phyloP scores from a whole-genome alignment of 1,140 invertebrate genomes.

The Drosophila repletoides region DNA sequence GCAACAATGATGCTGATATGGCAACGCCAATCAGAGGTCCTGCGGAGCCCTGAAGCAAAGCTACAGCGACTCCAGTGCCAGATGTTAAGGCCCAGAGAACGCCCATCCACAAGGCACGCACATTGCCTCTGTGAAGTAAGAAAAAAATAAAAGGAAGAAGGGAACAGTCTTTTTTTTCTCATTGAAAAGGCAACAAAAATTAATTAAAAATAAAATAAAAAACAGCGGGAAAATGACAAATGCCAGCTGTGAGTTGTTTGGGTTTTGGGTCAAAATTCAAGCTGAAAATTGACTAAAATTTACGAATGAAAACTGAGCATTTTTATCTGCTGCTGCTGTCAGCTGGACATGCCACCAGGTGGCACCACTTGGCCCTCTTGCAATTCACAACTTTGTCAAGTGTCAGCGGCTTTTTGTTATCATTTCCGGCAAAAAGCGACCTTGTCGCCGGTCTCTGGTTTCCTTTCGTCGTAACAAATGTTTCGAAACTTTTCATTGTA shows the following conservation, averaged over 20 bases:
- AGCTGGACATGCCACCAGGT: slow-evolving; percentile 37
- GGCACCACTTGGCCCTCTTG: slow-evolving; percentile 21
- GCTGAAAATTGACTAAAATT: slow-evolving; percentile 64
- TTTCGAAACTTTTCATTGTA: slow-evolving; percentile 66
- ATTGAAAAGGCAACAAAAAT: slow-evolving; percentile 50
- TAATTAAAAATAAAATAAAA: slow-evolving; percentile 66
- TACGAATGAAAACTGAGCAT: slow-evolving; percentile 37
- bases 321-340: slow-evolving; percentile 56
- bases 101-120: slow-evolving; percentile 88
- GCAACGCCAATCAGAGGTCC: slow-evolving; percentile 94
- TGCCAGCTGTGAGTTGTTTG: slow-evolving; percentile 26
- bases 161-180: not conserved
- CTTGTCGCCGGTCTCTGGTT: slow-evolving; percentile 45
- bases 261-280: not conserved
- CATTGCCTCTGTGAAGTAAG: slow-evolving; percentile 85
- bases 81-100: slow-evolving; percentile 88
- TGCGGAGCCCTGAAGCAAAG: slow-evolving; percentile 91
- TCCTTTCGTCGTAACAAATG: slow-evolving; percentile 66
- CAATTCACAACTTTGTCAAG: slow-evolving; percentile 72
- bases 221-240: slow-evolving; percentile 53
- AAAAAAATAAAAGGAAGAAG: not conserved
- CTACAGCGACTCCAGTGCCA: slow-evolving; percentile 92
- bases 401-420: slow-evolving; percentile 81
- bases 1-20: slow-evolving; percentile 92
- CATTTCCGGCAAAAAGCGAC: slow-evolving; percentile 65